phyloP scores from a whole-genome alignment of 2,888 invertebrate species.

The Onthophagus sagittarius region DNA sequence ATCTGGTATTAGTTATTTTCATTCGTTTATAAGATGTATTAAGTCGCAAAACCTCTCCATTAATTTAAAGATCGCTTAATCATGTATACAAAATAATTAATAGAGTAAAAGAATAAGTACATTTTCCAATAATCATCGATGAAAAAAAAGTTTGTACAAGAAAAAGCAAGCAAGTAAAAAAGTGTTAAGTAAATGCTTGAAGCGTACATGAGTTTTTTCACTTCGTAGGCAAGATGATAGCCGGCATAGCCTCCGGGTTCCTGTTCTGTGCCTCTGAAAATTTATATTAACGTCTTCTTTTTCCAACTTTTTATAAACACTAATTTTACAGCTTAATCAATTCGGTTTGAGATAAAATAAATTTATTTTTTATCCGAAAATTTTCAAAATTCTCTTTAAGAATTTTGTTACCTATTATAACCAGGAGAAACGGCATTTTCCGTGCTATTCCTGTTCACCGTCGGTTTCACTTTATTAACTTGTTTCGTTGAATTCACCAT shows the following conservation, averaged over 20 bases:
- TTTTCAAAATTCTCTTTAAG: neutral
- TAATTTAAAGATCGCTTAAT: too few species aligned
- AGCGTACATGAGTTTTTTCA: slow-evolving; percentile 99
- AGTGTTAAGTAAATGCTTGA: slow-evolving; percentile 51
- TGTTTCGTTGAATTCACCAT: slow-evolving; percentile 76
- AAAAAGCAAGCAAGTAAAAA: slow-evolving; percentile 35
- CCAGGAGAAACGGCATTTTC: slow-evolving; percentile 69
- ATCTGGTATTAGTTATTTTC: too few species aligned
- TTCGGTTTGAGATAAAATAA: too few species aligned
- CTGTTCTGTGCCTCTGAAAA: slow-evolving; percentile 84
- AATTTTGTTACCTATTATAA: slow-evolving; percentile 50
- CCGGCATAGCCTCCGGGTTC: slow-evolving; percentile 94
- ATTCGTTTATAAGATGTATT: too few species aligned
- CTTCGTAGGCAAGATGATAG: slow-evolving; percentile 99
- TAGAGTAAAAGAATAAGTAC: neutral
- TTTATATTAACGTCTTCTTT: slow-evolving; percentile 37
- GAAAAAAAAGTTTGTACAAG: slow-evolving; percentile 12
- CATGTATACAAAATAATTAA: too few species aligned
- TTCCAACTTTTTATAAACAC: neutral
- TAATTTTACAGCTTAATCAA: slow-evolving; percentile 39
- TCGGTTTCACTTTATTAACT: slow-evolving; percentile 87
- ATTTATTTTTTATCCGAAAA: too few species aligned
- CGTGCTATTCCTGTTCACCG: slow-evolving; percentile 71
- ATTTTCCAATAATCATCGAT: neutral
- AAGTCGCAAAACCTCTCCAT: too few species aligned